These are phyloP conservation scores for Halocynthia aurantium DNA, from an alignment of 23 tunicate species.

Conservation along the genomic window DNA sequence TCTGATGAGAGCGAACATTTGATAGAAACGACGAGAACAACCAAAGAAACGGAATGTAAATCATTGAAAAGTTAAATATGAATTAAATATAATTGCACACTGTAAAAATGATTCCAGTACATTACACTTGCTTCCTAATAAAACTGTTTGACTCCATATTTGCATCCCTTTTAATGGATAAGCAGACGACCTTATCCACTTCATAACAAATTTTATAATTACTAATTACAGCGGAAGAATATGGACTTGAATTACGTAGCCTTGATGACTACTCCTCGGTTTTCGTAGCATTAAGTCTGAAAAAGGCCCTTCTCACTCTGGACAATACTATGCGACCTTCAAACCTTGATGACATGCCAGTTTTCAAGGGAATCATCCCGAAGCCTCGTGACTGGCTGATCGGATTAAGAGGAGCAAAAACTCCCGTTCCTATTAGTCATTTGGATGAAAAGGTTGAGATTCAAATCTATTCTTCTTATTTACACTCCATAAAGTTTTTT, in stretches of 20 bases:
- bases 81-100: no score
- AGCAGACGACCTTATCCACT: no score
- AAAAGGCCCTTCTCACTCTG: slow-evolving; percentile 31
- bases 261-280: slow-evolving; percentile 47
- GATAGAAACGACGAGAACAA: no score
- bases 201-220: no score
- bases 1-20: background rate
- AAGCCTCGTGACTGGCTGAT: slow-evolving; percentile 12
- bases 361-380: slow-evolving; percentile 12
- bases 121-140: no score
- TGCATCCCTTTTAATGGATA: no score
- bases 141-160: no score
- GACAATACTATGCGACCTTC: slow-evolving; percentile 1
- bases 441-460: slow-evolving; percentile 16
- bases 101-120: no score
- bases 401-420: slow-evolving; percentile 16
- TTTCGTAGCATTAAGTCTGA: slow-evolving; percentile 39
- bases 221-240: background rate
- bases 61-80: no score
- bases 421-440: slow-evolving; percentile 14
- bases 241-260: slow-evolving; percentile 14
- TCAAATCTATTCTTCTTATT: background rate
- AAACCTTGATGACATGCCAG: slow-evolving; percentile 17
- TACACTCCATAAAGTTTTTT: background rate
- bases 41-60: no score